A percentile compares a stretch with the other conserved stretches of the same genome.
Evolutionary conservation across 2,888 invertebrate species (phyloP).

Genomic region (Thymelicus acteon): DNA sequence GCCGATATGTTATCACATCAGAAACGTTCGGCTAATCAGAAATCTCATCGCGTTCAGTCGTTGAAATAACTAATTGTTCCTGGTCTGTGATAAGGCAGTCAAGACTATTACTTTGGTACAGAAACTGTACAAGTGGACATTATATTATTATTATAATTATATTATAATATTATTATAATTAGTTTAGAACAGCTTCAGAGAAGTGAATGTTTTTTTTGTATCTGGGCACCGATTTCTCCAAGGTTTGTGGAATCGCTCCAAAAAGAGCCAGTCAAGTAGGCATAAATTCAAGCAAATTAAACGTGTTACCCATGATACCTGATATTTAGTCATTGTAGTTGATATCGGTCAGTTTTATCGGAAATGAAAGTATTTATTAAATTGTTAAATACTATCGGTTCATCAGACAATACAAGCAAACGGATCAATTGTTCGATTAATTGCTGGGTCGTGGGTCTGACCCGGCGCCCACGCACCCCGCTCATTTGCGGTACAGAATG

Average conservation of each 20-base stretch:
- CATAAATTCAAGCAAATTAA: too few species aligned
- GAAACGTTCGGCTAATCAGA: constrained; percentile 6
- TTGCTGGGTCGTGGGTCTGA: constrained; percentile 1
- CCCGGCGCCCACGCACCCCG: constrained; percentile 8
- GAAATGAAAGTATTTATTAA: neutral
- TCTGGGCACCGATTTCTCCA: too few species aligned
- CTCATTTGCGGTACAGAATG: neutral
- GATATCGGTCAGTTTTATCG: neutral
- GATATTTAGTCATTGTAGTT: neutral
- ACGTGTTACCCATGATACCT: too few species aligned
- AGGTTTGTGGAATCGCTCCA: too few species aligned
- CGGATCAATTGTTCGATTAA: constrained; percentile 13
- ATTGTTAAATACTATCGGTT: constrained; percentile 7
- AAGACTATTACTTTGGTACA: too few species aligned
- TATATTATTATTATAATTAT: too few species aligned
- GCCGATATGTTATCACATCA: constrained; percentile 54
- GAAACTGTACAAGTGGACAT: too few species aligned
- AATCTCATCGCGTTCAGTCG: constrained; percentile 7
- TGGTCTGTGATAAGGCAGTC: neutral
- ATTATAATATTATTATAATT: too few species aligned
- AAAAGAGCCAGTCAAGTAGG: too few species aligned
- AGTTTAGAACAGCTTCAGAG: too few species aligned
- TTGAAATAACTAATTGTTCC: neutral
- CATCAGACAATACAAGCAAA: constrained; percentile 2
- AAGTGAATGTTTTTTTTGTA: too few species aligned